Conservation (phyloP, 2,888 invertebrate genomes). For the Diadegma fenestrale region DNA sequence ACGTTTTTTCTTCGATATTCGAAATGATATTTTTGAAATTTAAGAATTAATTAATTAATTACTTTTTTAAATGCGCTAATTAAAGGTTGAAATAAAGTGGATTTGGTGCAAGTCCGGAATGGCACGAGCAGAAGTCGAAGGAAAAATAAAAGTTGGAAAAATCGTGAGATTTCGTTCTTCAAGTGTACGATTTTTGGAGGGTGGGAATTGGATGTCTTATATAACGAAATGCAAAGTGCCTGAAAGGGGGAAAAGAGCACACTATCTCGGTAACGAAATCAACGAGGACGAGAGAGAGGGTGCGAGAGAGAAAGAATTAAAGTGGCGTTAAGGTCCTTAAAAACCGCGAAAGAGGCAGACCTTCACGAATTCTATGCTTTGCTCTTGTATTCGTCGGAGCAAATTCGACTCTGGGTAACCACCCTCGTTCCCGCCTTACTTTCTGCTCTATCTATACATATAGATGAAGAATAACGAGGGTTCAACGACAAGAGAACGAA, state of each 20-base stretch:
- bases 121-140: conserved; percentile 10
- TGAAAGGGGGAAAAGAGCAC: conserved; percentile 63
- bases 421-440: conserved; percentile 56
- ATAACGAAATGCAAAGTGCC: conserved; percentile 80
- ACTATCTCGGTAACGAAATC: conserved; percentile 76
- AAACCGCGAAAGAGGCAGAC: conserved; percentile 79
- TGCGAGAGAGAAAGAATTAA: conserved; percentile 16
- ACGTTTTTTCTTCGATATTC: no score
- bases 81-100: neutral
- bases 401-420: conserved; percentile 60
- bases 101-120: neutral
- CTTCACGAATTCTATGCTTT: conserved; percentile 63
- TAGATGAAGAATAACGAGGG: conserved; percentile 28
- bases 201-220: conserved; percentile 74
- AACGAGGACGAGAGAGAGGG: conserved; percentile 48
- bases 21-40: no score
- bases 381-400: conserved; percentile 47
- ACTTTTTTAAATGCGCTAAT: neutral
- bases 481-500: conserved; percentile 48
- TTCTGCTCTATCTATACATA: conserved; percentile 41
- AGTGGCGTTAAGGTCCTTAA: conserved; percentile 81
- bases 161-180: conserved; percentile 66
- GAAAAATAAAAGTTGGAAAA: conserved; percentile 56
- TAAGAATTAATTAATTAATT: neutral
- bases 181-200: conserved; percentile 69